Base-by-base conservation (phyloP, 2,888 invertebrate genomes). In the Heteromurus nitidus region DNA sequence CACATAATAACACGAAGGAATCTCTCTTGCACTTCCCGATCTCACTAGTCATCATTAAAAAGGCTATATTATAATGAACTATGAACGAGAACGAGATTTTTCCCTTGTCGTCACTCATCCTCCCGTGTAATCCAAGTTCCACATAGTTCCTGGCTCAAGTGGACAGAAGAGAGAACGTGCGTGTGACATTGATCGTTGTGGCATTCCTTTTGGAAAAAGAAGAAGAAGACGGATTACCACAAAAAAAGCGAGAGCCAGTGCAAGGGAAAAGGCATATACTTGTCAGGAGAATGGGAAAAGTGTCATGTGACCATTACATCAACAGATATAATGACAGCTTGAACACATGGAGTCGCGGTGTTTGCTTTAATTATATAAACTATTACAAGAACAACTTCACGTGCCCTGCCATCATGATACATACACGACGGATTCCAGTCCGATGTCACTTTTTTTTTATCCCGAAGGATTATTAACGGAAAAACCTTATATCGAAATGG, bases 161-260 rank as follows among this genome's bases (percentile, higher is more conserved):
- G 36, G 36, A 36, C 13, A 13, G 5, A 36, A 13, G 13, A 9
- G 36, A 9, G n/a, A n/a, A 44, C 13, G 44, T n/a, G 44, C n/a
- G 44, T 44, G 44, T 13, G 44, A 44, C 44, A 44, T 44, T 44
- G 44, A 44, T 44, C 44, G n/a, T 44, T n/a, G n/a, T n/a, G n/a
- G n/a, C n/a, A n/a, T n/a, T n/a, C n/a, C 44, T 36, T 36, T 5
- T 36, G 36, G 36, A 13, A 9, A 9, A 13, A 36, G 36, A 36
- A 36, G 13, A 36, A 36, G 36, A 36, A 36, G 36, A 36, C 36
- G 13, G 36, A 36, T 36, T 13, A 5, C 13, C 36, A 36, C 36
- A 36, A 36, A 9, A n/a, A n/a, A n/a, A n/a, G 16, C 11, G n/a
- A 13, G 11, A 44, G n/a, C 9, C 2, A 13, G n/a, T 44, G 13